A percentile compares a stretch with the other conserved stretches of the same genome.
phyloP scores from a whole-genome alignment of 1,140 invertebrate species.

The Pogonomyrmex californicus region DNA sequence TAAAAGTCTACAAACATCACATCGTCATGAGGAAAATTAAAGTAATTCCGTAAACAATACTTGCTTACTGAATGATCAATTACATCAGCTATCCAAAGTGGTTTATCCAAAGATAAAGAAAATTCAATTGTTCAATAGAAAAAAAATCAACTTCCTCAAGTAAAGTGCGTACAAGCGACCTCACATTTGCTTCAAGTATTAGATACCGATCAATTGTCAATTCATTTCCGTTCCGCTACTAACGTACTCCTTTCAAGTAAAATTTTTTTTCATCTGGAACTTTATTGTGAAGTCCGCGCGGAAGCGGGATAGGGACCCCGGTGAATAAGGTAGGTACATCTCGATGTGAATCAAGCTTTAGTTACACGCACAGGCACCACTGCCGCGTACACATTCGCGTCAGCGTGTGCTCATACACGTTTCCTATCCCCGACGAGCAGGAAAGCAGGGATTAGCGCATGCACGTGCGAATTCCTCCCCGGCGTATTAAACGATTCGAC shows the following conservation, averaged over 20 bases:
- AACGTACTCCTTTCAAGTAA: background rate
- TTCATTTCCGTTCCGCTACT: background rate
- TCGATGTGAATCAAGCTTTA: slow-evolving; percentile 26
- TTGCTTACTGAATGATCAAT: background rate
- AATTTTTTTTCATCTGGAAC: background rate
- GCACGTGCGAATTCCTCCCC: slow-evolving; percentile 73
- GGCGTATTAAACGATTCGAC: slow-evolving; percentile 77
- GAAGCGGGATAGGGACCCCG: background rate
- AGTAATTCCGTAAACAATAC: background rate
- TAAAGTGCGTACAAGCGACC: too few relatives aligned
- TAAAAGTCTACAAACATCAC: background rate
- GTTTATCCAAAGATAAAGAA: background rate
- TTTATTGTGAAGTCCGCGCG: slow-evolving; percentile 33
- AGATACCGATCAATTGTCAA: background rate
- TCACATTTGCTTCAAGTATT: background rate
- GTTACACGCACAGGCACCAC: slow-evolving; percentile 24
- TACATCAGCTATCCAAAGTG: background rate
- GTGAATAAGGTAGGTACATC: slow-evolving; percentile 31
- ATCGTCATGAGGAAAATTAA: background rate
- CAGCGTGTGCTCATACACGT: slow-evolving; percentile 45
- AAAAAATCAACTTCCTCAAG: background rate
- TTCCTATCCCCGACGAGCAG: slow-evolving; percentile 53
- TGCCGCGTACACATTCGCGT: slow-evolving; percentile 23
- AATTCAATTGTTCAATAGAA: background rate
- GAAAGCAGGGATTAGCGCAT: slow-evolving; percentile 74